Conservation (phyloP, 2,113 vertebrate species). For the Varanus komodoensis region DNA sequence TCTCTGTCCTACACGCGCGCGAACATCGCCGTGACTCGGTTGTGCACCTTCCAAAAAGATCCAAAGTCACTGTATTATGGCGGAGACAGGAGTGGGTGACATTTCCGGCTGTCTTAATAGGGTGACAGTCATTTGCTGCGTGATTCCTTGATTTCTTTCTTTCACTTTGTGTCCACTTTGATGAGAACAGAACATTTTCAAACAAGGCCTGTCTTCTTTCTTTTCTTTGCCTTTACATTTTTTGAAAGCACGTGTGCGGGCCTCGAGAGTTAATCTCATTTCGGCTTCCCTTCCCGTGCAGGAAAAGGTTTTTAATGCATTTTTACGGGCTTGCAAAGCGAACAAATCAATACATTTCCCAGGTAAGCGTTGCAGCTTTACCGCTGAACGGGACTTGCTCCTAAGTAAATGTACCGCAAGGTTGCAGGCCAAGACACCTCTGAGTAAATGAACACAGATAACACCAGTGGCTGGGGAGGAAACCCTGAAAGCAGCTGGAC, state of each 20-base stretch:
- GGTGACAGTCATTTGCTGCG: constrained; percentile 71
- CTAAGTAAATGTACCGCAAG: not conserved
- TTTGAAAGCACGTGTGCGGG: not conserved
- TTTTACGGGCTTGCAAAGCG: not conserved
- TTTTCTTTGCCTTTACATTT: not conserved
- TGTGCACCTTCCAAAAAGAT: constrained; percentile 48
- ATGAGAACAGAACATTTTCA: constrained; percentile 67
- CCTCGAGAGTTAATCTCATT: not conserved
- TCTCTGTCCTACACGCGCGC: not conserved
- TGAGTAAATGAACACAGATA: not conserved
- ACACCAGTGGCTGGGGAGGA: not conserved
- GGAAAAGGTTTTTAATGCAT: not conserved
- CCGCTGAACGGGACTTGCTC: not conserved
- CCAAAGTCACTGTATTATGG: not conserved
- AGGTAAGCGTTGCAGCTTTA: not conserved
- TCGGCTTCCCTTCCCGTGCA: not conserved
- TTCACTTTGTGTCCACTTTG: not conserved
- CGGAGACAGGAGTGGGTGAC: constrained; percentile 67
- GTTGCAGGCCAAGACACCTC: not conserved
- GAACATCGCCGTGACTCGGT: fast-evolving
- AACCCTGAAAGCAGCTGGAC: not conserved
- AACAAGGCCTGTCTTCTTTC: constrained; percentile 53
- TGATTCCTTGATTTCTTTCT: constrained; percentile 59
- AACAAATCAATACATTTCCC: not conserved
- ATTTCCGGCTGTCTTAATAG: constrained; percentile 75